Conservation (phyloP, 2,888 invertebrate genomes). For the Hipparchia sbordonii region DNA sequence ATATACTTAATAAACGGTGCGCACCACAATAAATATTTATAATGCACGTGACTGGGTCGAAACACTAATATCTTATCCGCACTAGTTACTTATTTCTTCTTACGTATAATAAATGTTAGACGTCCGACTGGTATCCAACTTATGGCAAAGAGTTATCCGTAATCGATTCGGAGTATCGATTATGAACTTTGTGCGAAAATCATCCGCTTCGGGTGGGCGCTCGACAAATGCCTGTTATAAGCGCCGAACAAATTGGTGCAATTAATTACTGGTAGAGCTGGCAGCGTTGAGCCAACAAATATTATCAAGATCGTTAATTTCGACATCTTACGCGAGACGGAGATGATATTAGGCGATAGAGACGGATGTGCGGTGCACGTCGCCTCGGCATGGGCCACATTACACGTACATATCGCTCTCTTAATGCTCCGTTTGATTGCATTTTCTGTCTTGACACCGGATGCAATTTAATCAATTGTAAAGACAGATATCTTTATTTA, state of each 20-base stretch:
- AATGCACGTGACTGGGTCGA: neutral
- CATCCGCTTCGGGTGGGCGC: constrained; percentile 70
- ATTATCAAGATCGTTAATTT: constrained; percentile 82
- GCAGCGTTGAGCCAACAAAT: constrained; percentile 78
- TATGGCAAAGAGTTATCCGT: constrained; percentile 42
- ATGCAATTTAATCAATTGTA: constrained; percentile 16
- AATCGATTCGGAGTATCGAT: constrained; percentile 76
- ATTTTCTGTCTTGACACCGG: constrained; percentile 24
- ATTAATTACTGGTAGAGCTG: constrained; percentile 76
- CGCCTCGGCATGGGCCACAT: constrained; percentile 38
- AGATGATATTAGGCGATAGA: constrained; percentile 59
- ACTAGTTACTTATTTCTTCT: constrained; percentile 13
- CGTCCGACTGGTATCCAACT: constrained; percentile 42
- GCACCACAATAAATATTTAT: neutral
- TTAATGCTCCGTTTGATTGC: constrained; percentile 38
- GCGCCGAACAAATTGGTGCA: constrained; percentile 79
- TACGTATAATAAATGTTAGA: constrained; percentile 62
- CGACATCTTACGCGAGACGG: constrained; percentile 69
- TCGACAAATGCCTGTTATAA: constrained; percentile 81
- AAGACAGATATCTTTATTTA: constrained; percentile 44
- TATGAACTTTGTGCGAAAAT: constrained; percentile 78
- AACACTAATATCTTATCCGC: neutral
- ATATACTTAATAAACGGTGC: no score
- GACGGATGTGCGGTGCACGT: constrained; percentile 59
- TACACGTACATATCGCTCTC: constrained; percentile 26